Percentiles rank a stretch among this genome's conserved stretches.
Evolutionary conservation across 2,113 vertebrate species (phyloP).

Genomic region (Etheostoma cragini): DNA sequence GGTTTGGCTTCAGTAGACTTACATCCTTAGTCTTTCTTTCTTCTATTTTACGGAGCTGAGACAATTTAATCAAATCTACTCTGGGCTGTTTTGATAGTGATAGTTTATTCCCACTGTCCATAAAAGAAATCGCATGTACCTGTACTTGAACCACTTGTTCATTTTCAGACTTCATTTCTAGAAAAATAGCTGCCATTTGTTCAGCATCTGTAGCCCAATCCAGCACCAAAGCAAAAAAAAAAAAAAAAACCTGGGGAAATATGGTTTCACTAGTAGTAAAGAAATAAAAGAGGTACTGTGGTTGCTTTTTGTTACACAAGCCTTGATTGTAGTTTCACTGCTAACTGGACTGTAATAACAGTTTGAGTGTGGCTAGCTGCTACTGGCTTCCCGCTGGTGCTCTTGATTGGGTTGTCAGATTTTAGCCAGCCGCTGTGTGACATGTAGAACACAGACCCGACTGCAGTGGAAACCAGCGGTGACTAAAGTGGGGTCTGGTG

Average conservation of each 20-base stretch:
- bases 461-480: constrained; percentile 28
- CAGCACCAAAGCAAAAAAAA: not conserved
- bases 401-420: constrained; percentile 60
- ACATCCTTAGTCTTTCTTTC: not conserved
- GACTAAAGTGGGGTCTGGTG: not conserved
- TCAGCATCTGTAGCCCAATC: not conserved
- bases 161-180: constrained; percentile 25
- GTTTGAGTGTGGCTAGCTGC: constrained; percentile 26
- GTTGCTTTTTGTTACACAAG: not conserved
- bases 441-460: constrained; percentile 51
- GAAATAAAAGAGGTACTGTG: not conserved
- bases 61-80: constrained; percentile 40
- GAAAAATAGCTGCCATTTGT: constrained; percentile 20
- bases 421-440: constrained; percentile 34
- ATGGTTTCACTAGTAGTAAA: not conserved
- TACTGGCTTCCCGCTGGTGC: constrained; percentile 42
- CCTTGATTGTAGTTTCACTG: constrained; percentile 21
- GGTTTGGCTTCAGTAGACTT: constrained; percentile 17
- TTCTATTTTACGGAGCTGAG: constrained; percentile 25
- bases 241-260: not conserved
- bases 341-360: constrained; percentile 42
- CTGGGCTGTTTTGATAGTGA: constrained; percentile 4
- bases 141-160: constrained; percentile 24
- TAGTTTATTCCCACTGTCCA: constrained; percentile 10
- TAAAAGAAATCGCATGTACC: constrained; percentile 17